Base-by-base conservation (phyloP, 2,888 invertebrate species). In the Phymatocera aterrima region DNA sequence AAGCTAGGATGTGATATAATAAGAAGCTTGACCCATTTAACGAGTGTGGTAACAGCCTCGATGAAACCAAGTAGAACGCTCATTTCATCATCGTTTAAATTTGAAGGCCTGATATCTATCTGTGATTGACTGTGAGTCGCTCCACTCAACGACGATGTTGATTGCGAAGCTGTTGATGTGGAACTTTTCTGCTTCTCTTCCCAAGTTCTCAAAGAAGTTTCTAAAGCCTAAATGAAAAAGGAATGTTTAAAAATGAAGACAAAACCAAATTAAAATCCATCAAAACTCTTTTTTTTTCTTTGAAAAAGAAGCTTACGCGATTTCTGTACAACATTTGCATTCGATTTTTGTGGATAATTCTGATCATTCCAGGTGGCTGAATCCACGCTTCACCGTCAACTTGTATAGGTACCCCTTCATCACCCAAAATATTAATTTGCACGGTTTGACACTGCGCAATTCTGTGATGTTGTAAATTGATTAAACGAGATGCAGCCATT, bases 381-480 rank as follows among this genome's bases (percentile, higher is more conserved):
- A 98, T 93, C 99, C 99, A 99, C 1, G 99, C 98, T 91, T 99
- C 99, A 0, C 99, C 99, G 88, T 99, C 99, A 54, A 98, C 98
- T 92, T 97, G 97, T 77, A 98, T 97, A 0, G 98, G 98, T 21
- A 98, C 97, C 74, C 97, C 96, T 91, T 95, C 98, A 68, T 96
- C 96, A 21, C 97, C 98, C 84, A 98, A 92, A 85, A 99, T 98
- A 88, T 97, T 98, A 83, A 99, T 98, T 91, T 98, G 98, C 2
- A 99, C 97, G 51, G 97, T 96, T 84, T 98, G 96, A 89, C 99
- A 99, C 90, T 99, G 99, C 0, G 98, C 98, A 82, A 99, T 99
- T 78, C 99, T 94, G 91, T 99, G 99, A 91, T 98, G 98, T 88
- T 99, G 98, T 24, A 99, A 93, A 91, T 98, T 98, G 83, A 99